Evolutionary conservation across 2,113 vertebrate genomes (phyloP).

Genomic region (Falco punctatus): DNA sequence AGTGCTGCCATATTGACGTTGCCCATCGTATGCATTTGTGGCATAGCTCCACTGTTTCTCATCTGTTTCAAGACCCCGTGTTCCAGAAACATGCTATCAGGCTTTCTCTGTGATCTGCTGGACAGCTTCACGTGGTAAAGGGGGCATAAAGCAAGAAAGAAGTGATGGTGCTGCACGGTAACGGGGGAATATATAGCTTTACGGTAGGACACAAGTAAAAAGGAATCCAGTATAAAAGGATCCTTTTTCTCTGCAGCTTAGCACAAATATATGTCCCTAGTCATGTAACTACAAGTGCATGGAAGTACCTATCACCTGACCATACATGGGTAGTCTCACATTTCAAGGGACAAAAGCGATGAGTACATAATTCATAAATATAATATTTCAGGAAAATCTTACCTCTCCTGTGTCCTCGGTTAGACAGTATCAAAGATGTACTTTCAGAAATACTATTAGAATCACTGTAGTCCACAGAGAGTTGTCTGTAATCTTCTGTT

Average conservation of each 20-base stretch:
- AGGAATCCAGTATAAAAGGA: neutral
- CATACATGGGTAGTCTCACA: neutral
- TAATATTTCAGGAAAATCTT: neutral
- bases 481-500: conserved; percentile 61
- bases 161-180: neutral
- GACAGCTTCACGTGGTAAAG: neutral
- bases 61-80: neutral
- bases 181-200: neutral
- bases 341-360: neutral
- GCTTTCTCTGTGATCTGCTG: neutral
- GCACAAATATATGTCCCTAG: neutral
- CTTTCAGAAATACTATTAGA: conserved; percentile 66
- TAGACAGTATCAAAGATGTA: conserved; percentile 43
- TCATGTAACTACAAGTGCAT: neutral
- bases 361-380: neutral
- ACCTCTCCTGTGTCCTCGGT: conserved; percentile 41
- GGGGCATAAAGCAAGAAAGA: neutral
- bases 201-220: neutral
- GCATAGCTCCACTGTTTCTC: neutral
- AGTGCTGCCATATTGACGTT: neutral
- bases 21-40: neutral
- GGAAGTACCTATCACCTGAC: neutral
- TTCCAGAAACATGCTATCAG: neutral
- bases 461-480: conserved; percentile 53
- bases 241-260: neutral